Percentiles rank a stretch among this genome's conserved stretches.
phyloP scores from a whole-genome alignment of 1,140 invertebrate species.

The Ceratosolen solmsi region DNA sequence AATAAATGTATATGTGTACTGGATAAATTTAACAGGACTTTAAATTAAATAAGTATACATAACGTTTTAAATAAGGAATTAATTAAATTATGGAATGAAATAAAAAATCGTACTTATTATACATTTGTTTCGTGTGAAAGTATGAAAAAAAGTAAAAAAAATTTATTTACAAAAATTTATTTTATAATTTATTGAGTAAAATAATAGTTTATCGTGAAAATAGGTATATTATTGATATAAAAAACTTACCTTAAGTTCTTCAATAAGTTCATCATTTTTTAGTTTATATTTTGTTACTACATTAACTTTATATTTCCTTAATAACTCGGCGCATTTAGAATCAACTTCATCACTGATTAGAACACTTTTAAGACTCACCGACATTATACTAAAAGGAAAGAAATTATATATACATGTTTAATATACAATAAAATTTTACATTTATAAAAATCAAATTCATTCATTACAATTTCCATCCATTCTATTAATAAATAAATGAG shows the following conservation, averaged over 20 bases:
- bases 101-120: background rate
- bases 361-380: slow-evolving; percentile 77
- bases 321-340: slow-evolving; percentile 84
- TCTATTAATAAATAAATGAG: no score
- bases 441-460: no score
- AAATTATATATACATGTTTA: no score
- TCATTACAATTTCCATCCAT: no score
- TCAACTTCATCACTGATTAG: slow-evolving; percentile 95
- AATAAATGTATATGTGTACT: background rate
- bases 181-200: no score
- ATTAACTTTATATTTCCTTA: slow-evolving; percentile 84
- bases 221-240: no score
- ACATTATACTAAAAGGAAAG: slow-evolving; percentile 64
- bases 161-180: no score
- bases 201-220: no score
- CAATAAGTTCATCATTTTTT: slow-evolving; percentile 85
- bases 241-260: slow-evolving; percentile 84
- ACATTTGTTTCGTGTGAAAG: no score
- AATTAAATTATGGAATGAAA: background rate
- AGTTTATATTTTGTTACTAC: slow-evolving; percentile 89
- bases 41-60: background rate
- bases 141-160: no score
- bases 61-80: no score
- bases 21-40: background rate
- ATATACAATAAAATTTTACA: no score